Evolutionary conservation across 1,140 invertebrate genomes (phyloP).

Genomic region (Drosophila sturtevanti): DNA sequence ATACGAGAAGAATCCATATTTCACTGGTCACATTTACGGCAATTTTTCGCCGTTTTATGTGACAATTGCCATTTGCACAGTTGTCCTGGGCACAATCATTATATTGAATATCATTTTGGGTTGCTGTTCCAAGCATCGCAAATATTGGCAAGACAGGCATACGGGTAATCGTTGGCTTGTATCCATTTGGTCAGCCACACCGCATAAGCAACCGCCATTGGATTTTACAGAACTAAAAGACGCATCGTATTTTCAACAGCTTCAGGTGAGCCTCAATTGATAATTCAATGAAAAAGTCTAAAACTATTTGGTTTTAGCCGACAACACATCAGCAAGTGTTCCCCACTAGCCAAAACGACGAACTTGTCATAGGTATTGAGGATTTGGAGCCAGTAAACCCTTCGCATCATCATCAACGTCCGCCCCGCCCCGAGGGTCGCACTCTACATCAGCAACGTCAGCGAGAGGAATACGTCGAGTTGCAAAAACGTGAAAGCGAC

Average conservation of each 20-base stretch:
- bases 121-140: constrained; percentile 90
- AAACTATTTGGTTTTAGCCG: constrained; percentile 42
- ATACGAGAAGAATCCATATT: constrained; percentile 87
- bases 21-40: constrained; percentile 85
- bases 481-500: constrained; percentile 92
- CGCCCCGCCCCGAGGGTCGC: constrained; percentile 72
- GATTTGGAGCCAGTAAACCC: constrained; percentile 65
- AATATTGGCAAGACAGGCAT: constrained; percentile 92
- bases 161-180: constrained; percentile 93
- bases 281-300: neutral
- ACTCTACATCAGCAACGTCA: constrained; percentile 74
- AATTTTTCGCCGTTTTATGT: constrained; percentile 91
- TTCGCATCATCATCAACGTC: constrained; percentile 71
- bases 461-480: constrained; percentile 88
- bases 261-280: constrained; percentile 53
- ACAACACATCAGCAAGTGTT: constrained; percentile 75
- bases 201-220: constrained; percentile 91
- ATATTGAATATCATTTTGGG: constrained; percentile 90
- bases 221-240: constrained; percentile 89
- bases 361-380: constrained; percentile 66
- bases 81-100: constrained; percentile 87
- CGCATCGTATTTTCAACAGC: constrained; percentile 78
- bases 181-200: constrained; percentile 91
- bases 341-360: constrained; percentile 48
- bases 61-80: constrained; percentile 89